A percentile compares a stretch with the other conserved stretches of the same genome.
These are phyloP conservation scores for Podarcis muralis DNA, from an alignment of 2,113 vertebrate genomes.

Conservation along the genomic window DNA sequence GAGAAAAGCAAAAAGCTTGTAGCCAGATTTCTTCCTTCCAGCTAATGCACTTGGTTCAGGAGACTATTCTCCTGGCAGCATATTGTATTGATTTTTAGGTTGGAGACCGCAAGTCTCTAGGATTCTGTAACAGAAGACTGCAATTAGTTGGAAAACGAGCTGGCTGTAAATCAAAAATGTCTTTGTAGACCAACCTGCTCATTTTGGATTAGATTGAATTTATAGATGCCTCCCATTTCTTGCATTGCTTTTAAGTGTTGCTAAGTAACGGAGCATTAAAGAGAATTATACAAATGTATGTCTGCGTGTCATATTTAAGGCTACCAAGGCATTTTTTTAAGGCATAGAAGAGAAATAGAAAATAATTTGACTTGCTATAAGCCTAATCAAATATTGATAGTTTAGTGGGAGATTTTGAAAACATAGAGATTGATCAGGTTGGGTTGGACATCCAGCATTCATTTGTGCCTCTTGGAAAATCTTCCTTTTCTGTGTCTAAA, in stretches of 20 bases:
- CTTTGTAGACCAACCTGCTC: conserved; percentile 9
- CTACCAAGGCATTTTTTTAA: not conserved
- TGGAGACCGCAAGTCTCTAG: conserved; percentile 6
- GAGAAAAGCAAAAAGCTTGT: conserved; percentile 1
- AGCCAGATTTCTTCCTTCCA: not conserved
- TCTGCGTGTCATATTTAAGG: not conserved
- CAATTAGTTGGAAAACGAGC: conserved; percentile 27
- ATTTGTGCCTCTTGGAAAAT: not conserved
- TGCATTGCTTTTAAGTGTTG: conserved; percentile 20
- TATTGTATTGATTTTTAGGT: conserved; percentile 31
- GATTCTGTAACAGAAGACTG: conserved; percentile 15
- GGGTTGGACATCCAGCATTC: not conserved
- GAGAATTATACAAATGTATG: conserved; percentile 1
- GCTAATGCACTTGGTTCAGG: not conserved
- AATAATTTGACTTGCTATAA: not conserved
- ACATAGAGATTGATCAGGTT: not conserved
- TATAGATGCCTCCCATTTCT: conserved; percentile 24
- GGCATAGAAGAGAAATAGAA: not conserved
- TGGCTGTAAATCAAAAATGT: conserved; percentile 27
- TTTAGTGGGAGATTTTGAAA: not conserved
- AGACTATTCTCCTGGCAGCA: not conserved
- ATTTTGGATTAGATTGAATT: conserved; percentile 22
- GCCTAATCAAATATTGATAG: not conserved
- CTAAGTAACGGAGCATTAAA: conserved; percentile 3
- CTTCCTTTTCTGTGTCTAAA: not conserved